Base-by-base conservation (phyloP, 2,888 invertebrate genomes). In the Nomada goodeniana region DNA sequence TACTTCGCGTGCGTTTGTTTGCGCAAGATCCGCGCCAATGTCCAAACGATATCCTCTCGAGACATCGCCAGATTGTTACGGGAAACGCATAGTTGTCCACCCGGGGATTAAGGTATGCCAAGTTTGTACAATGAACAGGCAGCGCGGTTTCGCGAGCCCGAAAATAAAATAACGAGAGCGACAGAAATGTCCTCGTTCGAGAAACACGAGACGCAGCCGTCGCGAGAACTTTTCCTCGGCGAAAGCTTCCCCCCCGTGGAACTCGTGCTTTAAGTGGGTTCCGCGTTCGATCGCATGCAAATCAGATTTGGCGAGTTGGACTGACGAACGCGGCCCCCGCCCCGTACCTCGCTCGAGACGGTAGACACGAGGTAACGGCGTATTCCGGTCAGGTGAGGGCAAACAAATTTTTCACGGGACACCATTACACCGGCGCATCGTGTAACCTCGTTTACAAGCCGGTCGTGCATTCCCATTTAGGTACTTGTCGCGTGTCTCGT, bases 391-490 rank as follows among this genome's bases (percentile, higher is more conserved):
- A 64, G 57, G 44, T 20, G 57, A 60, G 57, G 50, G 60, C 44
- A 53, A 76, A 80, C 76, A 29, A 81, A 79, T 76, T 86, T 75
- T 73, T 67, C 68, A 61, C 57, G 57, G 61, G 18, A 47, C 20
- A 26, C 53, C 64, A 29, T 44, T 13, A 11, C 26, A 64, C 60
- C n/a, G 52, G 15, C 13, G 29, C 55, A 81, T 84, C 79, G 79
- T 75, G 72, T n/a, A 60, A 75, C 74, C 65, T 79, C 75, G 61
- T 87, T 36, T 83, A 81, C 80, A 72, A 81, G 73, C 68, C 76
- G 71, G 57, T 61, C 57, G 42, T 69, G 82, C 82, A 83, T 86
- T 88, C 78, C 82, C 86, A 88, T 89, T n/a, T 86, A 75, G 87
- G 89, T 84, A 89, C 84, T 88, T 89, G 89, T 90, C 86, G 78